These are phyloP conservation scores for Maniola hyperantus DNA, from an alignment of 2,888 invertebrate species.

Conservation along the genomic window DNA sequence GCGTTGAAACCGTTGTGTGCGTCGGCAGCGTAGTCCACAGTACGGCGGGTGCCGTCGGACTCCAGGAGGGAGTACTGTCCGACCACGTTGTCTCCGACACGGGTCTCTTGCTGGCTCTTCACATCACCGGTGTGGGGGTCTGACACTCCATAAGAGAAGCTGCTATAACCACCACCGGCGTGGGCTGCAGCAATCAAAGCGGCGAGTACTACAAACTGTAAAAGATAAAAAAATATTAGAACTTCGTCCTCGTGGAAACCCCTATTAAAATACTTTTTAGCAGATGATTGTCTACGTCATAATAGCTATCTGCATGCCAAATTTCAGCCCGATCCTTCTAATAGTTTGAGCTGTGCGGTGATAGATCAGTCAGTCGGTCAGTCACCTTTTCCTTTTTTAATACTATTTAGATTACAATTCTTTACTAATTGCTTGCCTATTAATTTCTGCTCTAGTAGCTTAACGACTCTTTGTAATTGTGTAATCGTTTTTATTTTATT, in stretches of 20 bases:
- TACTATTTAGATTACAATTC: too few species aligned
- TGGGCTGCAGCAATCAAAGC: constrained; percentile 10
- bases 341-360: too few species aligned
- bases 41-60: constrained; percentile 85
- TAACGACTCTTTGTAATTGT: not conserved
- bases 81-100: constrained; percentile 84
- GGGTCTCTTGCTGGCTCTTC: constrained; percentile 84
- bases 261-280: too few species aligned
- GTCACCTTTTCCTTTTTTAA: too few species aligned
- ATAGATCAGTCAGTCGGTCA: too few species aligned
- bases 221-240: not conserved
- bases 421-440: not conserved
- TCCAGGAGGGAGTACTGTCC: constrained; percentile 79
- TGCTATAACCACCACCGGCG: constrained; percentile 56
- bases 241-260: too few species aligned
- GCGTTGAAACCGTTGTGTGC: constrained; percentile 79
- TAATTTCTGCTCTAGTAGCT: not conserved
- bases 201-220: constrained; percentile 18
- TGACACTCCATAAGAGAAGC: constrained; percentile 75
- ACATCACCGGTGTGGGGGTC: constrained; percentile 78
- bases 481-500: not conserved
- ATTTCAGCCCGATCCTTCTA: too few species aligned
- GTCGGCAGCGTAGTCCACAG: constrained; percentile 83
- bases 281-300: too few species aligned
- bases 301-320: too few species aligned